Evolutionary conservation across 53 echinoderm and acorn worm species (phyloP).

Genomic region (Stichopus horrens): DNA sequence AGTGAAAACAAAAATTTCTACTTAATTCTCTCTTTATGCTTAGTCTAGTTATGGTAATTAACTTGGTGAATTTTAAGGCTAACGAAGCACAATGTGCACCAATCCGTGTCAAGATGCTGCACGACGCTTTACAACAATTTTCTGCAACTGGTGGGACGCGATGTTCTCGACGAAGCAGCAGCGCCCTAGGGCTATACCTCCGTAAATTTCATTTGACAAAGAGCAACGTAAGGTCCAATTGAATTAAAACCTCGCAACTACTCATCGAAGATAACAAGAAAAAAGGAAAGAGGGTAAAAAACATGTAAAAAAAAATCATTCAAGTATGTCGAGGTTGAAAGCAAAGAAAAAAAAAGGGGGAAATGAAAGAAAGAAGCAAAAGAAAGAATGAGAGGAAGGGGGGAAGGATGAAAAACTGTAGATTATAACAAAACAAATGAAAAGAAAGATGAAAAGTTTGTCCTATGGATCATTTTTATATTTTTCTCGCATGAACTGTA

Average conservation of each 20-base stretch:
- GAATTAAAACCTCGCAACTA: slow-evolving; percentile 22
- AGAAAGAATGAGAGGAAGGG: not conserved
- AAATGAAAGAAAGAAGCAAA: not conserved
- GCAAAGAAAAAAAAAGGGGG: not conserved
- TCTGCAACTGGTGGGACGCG: not conserved
- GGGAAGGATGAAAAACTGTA: not conserved
- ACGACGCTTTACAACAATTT: not conserved
- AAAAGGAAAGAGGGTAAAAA: not conserved
- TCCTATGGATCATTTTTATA: no score
- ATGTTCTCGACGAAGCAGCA: not conserved
- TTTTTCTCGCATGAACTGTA: slow-evolving; percentile 25
- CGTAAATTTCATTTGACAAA: slow-evolving; percentile 39
- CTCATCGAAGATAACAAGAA: not conserved
- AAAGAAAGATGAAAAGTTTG: no score
- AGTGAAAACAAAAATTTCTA: no score
- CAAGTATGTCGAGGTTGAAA: not conserved
- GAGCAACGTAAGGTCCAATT: slow-evolving; percentile 35
- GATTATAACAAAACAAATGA: no score
- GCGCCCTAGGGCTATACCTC: slow-evolving; percentile 18
- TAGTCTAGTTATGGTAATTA: not conserved
- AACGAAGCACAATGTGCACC: not conserved
- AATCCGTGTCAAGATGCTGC: not conserved
- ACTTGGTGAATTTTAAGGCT: not conserved
- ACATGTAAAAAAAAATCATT: not conserved
- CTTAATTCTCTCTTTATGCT: no score